Percentiles rank a stretch among this genome's conserved stretches.
Conservation (phyloP, 2,797 vertebrate genomes). For the Hylomyscus alleni region DNA sequence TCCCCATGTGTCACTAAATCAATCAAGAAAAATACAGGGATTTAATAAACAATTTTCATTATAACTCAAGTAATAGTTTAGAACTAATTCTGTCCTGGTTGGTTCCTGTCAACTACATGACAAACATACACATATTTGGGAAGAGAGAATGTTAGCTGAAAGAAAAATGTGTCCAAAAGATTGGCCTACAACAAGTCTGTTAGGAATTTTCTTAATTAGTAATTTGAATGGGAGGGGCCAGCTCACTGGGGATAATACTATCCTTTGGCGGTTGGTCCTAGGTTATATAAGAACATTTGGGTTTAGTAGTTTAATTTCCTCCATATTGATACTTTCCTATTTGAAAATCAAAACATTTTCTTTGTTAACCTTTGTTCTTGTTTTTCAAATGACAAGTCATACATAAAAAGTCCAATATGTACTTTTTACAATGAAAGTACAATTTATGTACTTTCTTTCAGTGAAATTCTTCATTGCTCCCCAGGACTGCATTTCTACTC, state of each 20-base stretch:
- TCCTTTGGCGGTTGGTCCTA: background rate
- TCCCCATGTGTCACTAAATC: background rate
- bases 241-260: background rate
- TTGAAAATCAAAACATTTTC: slow-evolving; percentile 37
- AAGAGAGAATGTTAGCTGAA: background rate
- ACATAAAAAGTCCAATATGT: background rate
- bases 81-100: background rate
- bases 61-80: background rate
- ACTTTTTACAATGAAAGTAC: too few relatives aligned
- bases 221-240: background rate
- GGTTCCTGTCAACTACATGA: background rate
- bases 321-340: background rate
- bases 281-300: background rate
- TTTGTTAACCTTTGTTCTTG: background rate
- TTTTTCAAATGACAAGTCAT: slow-evolving; percentile 27
- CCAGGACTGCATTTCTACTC: background rate
- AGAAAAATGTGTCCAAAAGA: background rate
- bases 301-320: slow-evolving; percentile 37
- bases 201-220: background rate
- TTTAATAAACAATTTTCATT: background rate
- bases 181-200: background rate
- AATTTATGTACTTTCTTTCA: slow-evolving; percentile 5
- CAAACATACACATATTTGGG: background rate
- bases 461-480: background rate
- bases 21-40: slow-evolving; percentile 16